Evolutionary conservation across 2,888 invertebrate species (phyloP).

Genomic region (Eremobia ochroleuca): DNA sequence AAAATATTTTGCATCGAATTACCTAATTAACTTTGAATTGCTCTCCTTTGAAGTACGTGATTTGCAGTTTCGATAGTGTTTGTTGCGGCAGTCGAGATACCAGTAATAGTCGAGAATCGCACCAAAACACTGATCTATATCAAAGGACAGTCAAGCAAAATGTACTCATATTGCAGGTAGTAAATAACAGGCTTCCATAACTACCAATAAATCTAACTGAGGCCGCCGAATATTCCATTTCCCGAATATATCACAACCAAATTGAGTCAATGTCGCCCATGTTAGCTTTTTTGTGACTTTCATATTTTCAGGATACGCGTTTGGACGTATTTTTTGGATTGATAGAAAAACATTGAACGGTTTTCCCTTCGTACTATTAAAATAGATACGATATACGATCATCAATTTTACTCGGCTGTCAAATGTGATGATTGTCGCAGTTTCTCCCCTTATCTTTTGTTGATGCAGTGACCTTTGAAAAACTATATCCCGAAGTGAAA

Average conservation of each 20-base stretch:
- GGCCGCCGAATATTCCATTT: slow-evolving; percentile 60
- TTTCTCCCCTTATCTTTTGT: slow-evolving; percentile 12
- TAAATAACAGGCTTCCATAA: slow-evolving; percentile 56
- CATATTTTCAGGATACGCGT: slow-evolving; percentile 43
- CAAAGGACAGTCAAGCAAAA: slow-evolving; percentile 52
- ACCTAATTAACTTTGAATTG: too few relatives aligned
- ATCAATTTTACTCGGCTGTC: slow-evolving; percentile 47
- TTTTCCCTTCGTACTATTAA: slow-evolving; percentile 10
- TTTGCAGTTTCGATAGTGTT: too few relatives aligned
- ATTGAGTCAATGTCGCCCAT: slow-evolving; percentile 61
- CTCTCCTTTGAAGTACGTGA: too few relatives aligned
- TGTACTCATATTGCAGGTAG: slow-evolving; percentile 58
- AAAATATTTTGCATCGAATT: too few relatives aligned
- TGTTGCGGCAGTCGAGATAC: too few relatives aligned
- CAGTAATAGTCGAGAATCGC: slow-evolving; percentile 23
- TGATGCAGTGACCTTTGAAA: neutral
- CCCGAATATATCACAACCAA: slow-evolving; percentile 58
- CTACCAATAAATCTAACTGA: slow-evolving; percentile 62
- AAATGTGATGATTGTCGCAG: neutral
- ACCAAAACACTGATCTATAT: slow-evolving; percentile 46
- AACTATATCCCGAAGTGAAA: neutral
- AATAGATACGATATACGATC: slow-evolving; percentile 4
- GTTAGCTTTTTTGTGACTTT: slow-evolving; percentile 54
- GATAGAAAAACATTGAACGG: slow-evolving; percentile 33
- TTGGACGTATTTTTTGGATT: slow-evolving; percentile 36